Conservation (phyloP, 1,140 invertebrate species). For the Drosophila baimaii region DNA sequence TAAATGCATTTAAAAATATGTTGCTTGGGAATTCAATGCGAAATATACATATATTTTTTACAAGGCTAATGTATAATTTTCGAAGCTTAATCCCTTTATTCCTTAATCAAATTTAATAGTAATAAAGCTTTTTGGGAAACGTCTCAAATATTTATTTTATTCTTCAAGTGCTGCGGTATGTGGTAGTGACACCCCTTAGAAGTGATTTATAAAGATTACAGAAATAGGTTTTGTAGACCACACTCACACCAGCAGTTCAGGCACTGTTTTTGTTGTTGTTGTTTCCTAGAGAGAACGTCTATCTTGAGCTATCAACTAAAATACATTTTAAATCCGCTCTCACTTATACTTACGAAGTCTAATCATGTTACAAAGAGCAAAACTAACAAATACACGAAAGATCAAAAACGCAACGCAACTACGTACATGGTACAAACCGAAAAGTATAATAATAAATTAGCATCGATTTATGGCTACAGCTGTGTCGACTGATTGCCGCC, state of each 20-base stretch:
- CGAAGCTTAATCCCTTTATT: neutral
- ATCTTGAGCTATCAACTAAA: constrained; percentile 28
- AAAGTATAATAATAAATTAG: constrained; percentile 43
- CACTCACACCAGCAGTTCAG: constrained; percentile 11
- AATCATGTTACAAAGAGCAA: constrained; percentile 13
- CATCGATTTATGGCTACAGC: constrained; percentile 51
- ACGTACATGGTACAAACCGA: constrained; percentile 33
- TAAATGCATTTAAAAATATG: neutral
- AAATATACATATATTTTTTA: neutral
- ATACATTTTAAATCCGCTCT: constrained; percentile 23
- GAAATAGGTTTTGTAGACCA: constrained; percentile 2
- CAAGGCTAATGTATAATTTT: neutral
- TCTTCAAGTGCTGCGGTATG: constrained; percentile 14
- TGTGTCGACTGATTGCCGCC: constrained; percentile 42
- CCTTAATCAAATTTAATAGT: neutral
- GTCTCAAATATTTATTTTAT: constrained; percentile 5
- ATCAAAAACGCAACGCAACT: constrained; percentile 44
- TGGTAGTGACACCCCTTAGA: constrained; percentile 5
- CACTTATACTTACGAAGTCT: constrained; percentile 29
- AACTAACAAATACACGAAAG: constrained; percentile 13
- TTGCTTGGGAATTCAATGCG: neutral
- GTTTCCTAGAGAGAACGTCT: constrained; percentile 8
- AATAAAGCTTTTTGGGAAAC: constrained; percentile 7
- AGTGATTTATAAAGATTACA: constrained; percentile 5
- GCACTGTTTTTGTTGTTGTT: constrained; percentile 21